Percentiles rank a stretch among this genome's conserved stretches.
Evolutionary conservation across 1,140 invertebrate species (phyloP).

Genomic region (Dreissena rostriformis): DNA sequence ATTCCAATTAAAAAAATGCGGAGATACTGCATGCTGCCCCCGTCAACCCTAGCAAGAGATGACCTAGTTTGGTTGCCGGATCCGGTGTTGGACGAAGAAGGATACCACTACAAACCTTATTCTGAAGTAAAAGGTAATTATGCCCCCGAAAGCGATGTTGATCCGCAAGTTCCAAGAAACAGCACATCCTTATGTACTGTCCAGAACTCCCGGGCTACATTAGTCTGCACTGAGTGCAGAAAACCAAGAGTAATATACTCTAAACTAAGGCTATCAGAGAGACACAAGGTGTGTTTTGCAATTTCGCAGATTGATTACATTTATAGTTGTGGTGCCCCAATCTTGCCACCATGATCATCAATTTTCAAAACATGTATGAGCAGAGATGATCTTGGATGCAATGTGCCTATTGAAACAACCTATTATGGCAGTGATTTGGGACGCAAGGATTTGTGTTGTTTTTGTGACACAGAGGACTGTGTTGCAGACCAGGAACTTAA

Average conservation of each 20-base stretch:
- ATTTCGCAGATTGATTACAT: not conserved
- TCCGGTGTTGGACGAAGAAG: conserved; percentile 20
- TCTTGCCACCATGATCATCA: not conserved
- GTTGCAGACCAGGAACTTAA: not conserved
- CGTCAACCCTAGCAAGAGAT: not conserved
- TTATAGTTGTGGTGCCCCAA: not conserved
- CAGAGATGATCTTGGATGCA: not conserved
- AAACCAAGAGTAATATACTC: conserved; percentile 25
- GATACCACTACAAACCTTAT: conserved; percentile 31
- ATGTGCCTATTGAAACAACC: not conserved
- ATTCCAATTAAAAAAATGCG: conserved; percentile 40
- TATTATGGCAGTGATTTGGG: not conserved
- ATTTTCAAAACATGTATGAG: conserved; percentile 1
- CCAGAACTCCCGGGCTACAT: conserved; percentile 1
- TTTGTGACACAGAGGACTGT: not conserved
- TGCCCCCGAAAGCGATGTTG: not conserved
- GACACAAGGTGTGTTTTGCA: not conserved
- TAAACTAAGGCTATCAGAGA: conserved; percentile 17
- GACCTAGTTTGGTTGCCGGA: conserved; percentile 31
- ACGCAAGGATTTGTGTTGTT: not conserved
- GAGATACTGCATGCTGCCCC: conserved; percentile 23
- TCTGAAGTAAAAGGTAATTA: conserved; percentile 21
- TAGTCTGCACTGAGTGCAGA: conserved; percentile 4
- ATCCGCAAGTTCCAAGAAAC: conserved; percentile 12
- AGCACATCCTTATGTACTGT: not conserved